These are phyloP conservation scores for Dyspetes luteomarginatus DNA, from an alignment of 2,888 invertebrate species.

Conservation along the genomic window DNA sequence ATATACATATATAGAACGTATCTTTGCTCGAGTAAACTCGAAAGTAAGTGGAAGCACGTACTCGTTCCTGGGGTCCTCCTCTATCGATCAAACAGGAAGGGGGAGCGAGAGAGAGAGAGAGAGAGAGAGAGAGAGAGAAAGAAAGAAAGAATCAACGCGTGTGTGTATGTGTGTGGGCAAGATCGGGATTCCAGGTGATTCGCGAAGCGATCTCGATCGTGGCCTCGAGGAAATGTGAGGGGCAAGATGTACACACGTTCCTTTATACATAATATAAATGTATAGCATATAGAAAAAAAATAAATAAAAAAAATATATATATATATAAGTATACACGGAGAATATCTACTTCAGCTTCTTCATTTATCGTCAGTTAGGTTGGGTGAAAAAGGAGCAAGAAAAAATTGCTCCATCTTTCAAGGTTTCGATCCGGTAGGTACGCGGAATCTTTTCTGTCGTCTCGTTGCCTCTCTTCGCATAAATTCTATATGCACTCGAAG, in stretches of 20 bases:
- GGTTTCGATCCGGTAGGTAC: conserved; percentile 62
- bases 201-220: conserved; percentile 49
- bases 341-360: conserved; percentile 63
- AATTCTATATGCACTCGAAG: background rate
- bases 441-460: conserved; percentile 50
- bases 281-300: background rate
- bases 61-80: conserved; percentile 61
- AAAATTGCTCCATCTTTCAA: conserved; percentile 58
- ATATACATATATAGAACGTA: conserved; percentile 7
- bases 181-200: conserved; percentile 64
- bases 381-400: conserved; percentile 26
- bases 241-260: conserved; percentile 18
- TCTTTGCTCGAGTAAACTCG: conserved; percentile 55
- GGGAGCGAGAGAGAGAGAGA: background rate
- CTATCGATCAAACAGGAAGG: conserved; percentile 65
- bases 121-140: conserved; percentile 19
- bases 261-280: background rate
- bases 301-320: background rate
- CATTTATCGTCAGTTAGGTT: conserved; percentile 51
- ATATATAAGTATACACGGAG: conserved; percentile 8
- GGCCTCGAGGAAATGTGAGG: conserved; percentile 58
- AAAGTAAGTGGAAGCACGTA: conserved; percentile 66
- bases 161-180: conserved; percentile 38
- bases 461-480: conserved; percentile 1
- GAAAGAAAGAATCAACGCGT: conserved; percentile 7